Evolutionary conservation across 2,113 vertebrate genomes (phyloP), one percentile per base, ranked within the genome.

Genomic region (Catagonus wagneri): DNA sequence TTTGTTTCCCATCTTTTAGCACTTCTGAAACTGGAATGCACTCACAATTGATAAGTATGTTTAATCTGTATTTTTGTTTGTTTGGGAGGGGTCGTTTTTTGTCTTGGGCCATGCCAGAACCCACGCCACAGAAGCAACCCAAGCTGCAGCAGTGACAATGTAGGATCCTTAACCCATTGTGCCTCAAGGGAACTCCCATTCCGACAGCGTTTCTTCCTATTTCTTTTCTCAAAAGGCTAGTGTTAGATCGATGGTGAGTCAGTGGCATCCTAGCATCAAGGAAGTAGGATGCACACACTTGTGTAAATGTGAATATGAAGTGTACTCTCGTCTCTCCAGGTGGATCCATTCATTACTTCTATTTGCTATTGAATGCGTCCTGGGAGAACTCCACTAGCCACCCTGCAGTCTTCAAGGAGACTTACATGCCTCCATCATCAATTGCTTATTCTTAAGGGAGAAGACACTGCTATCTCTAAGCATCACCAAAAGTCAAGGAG

Each of bases 381-480:
- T 9, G 27, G 52, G 29, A 75, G 12, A 52, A 58, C 13, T 32
- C 52, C 4, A 20, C 54, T 0, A n/a, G 14, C 23, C 93, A 63
- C 27, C 15, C 36, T 39, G 3, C 17, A 0, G 52, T n/a, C 54
- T 17, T n/a, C 22, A 4, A 56, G 83, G 32, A 29, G 19, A 81
- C 17, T 56, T 39, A 0, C 13, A 0, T 1, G 0, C 17, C 27
- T 71, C 36, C 27, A 22, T 0, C 0, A 9, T 29, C 68, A 66
- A 6, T 44, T 7, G n/a, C 15, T 19, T 22, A 7, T 17, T 39
- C 50, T 16, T 56, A 17, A 68, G 58, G 34, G n/a, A 86, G 15
- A 93, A 66, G 66, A 9, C 15, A 2, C n/a, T 22, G 2, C 6
- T 25, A 17, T 27, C 58, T 72, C 23, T 10, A 7, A 19, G 60